Evolutionary conservation across 2,888 invertebrate genomes (phyloP).

Genomic region (Melinaea menophilus): DNA sequence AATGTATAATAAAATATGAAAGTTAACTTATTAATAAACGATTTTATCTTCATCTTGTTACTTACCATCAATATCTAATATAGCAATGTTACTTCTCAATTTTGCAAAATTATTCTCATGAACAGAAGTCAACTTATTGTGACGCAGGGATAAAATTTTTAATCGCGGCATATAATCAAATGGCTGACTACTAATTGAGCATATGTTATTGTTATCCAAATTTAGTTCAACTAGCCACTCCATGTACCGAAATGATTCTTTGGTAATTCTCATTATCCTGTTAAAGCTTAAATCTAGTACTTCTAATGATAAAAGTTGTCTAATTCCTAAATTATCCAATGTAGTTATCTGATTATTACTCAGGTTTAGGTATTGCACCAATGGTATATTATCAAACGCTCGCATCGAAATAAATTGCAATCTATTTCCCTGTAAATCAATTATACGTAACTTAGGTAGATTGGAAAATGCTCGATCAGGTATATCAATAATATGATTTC

Average conservation of each 20-base stretch:
- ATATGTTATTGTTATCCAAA: slow-evolving; percentile 90
- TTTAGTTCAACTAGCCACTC: slow-evolving; percentile 92
- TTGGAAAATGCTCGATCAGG: slow-evolving; percentile 87
- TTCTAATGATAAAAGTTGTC: slow-evolving; percentile 86
- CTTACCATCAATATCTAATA: slow-evolving; percentile 90
- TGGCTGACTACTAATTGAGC: slow-evolving; percentile 86
- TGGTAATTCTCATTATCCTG: slow-evolving; percentile 82
- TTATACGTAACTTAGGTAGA: slow-evolving; percentile 83
- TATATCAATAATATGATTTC: slow-evolving; percentile 85
- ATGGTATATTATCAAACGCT: slow-evolving; percentile 87
- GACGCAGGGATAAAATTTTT: slow-evolving; percentile 86
- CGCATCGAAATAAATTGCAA: slow-evolving; percentile 83
- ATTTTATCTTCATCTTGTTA: slow-evolving; percentile 10
- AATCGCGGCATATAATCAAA: slow-evolving; percentile 91
- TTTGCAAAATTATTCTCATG: slow-evolving; percentile 86
- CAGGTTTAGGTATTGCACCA: slow-evolving; percentile 88
- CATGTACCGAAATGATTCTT: slow-evolving; percentile 83
- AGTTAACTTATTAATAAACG: too few relatives aligned
- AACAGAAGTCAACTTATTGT: slow-evolving; percentile 86
- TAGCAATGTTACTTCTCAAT: slow-evolving; percentile 87
- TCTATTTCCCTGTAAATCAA: slow-evolving; percentile 89
- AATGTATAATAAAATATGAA: slow-evolving; percentile 8
- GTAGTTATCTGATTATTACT: slow-evolving; percentile 87
- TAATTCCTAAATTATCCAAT: slow-evolving; percentile 86
- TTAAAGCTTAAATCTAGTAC: slow-evolving; percentile 92